Evolutionary conservation across 2,888 invertebrate species (phyloP).

Genomic region (Lobophora halterata): DNA sequence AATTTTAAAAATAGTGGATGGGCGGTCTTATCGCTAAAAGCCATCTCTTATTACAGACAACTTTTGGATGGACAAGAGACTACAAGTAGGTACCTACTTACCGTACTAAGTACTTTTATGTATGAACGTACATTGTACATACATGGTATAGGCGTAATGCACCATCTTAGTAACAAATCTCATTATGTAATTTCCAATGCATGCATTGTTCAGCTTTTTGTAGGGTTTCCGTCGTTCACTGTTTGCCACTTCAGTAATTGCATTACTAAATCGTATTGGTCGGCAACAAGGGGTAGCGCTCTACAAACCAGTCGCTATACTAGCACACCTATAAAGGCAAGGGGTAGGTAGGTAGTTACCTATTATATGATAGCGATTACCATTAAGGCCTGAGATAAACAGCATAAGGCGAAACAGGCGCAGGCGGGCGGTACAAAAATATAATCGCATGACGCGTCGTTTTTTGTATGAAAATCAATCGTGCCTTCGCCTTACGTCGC

Average conservation of each 20-base stretch:
- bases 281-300: slow-evolving; percentile 53
- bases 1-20: too few species aligned
- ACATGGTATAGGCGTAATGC: background rate
- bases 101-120: too few species aligned
- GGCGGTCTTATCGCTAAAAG: too few species aligned
- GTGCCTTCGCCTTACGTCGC: too few species aligned
- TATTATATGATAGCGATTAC: slow-evolving; percentile 7
- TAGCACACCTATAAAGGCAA: background rate
- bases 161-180: slow-evolving; percentile 47
- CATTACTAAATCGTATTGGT: slow-evolving; percentile 72
- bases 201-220: slow-evolving; percentile 57
- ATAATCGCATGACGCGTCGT: too few species aligned
- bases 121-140: too few species aligned
- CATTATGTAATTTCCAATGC: slow-evolving; percentile 62
- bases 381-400: slow-evolving; percentile 15
- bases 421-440: too few species aligned
- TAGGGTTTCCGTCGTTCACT: slow-evolving; percentile 63
- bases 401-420: too few species aligned
- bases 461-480: too few species aligned
- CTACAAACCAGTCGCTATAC: slow-evolving; percentile 13
- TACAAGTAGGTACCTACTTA: too few species aligned
- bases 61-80: too few species aligned
- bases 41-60: too few species aligned
- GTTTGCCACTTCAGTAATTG: slow-evolving; percentile 53
- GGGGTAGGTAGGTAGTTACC: slow-evolving; percentile 25